Percentiles rank a stretch among this genome's conserved stretches.
phyloP scores from a whole-genome alignment of 92 coral and sea anemone genomes.

The Epizoanthus stellaris region DNA sequence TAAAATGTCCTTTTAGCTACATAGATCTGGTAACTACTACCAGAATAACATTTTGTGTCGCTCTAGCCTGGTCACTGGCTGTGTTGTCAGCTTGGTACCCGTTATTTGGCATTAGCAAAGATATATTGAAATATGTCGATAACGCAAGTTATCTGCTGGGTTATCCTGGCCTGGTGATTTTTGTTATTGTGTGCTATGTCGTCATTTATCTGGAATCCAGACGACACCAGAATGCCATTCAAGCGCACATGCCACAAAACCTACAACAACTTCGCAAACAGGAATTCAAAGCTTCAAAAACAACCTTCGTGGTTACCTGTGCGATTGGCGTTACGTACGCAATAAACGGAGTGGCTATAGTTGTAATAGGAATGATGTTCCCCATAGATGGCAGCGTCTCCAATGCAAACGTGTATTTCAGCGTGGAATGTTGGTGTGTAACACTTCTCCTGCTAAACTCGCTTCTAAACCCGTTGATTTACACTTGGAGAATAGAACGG shows the following conservation, averaged over 20 bases:
- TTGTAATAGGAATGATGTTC: background rate
- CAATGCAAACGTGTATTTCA: background rate
- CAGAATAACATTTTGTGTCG: background rate
- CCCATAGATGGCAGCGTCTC: background rate
- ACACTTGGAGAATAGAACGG: background rate
- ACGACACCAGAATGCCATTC: constrained; percentile 10
- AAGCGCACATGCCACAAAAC: background rate
- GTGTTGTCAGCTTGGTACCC: background rate
- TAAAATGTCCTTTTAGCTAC: constrained; percentile 3
- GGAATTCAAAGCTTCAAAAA: constrained; percentile 22
- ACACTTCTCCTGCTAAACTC: constrained; percentile 1
- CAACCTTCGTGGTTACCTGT: constrained; percentile 1
- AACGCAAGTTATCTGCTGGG: background rate
- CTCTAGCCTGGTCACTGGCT: background rate
- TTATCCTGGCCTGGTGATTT: too few relatives aligned
- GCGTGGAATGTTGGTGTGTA: constrained; percentile 20
- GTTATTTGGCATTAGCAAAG: background rate
- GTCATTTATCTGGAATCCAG: constrained; percentile 17
- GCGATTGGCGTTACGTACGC: constrained; percentile 4
- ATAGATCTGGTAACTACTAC: background rate
- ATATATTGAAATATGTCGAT: background rate
- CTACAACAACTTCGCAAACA: background rate
- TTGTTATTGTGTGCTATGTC: background rate
- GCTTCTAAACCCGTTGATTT: too few relatives aligned
- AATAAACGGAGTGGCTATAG: constrained; percentile 12